Base-by-base conservation (phyloP, 2,888 invertebrate species). In the Agonopterix subpropinquella region DNA sequence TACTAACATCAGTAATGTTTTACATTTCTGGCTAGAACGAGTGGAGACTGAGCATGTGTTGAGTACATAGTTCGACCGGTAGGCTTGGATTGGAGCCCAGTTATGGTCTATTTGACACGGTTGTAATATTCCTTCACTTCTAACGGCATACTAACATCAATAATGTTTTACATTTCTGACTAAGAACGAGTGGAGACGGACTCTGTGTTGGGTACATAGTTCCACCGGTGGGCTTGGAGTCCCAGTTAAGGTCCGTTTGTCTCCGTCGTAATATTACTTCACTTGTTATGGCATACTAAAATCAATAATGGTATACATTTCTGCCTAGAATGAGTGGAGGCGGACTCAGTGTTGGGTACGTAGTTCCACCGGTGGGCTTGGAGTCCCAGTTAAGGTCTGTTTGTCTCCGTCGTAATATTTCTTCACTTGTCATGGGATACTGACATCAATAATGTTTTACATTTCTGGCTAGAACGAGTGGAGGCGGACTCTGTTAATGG, bases 71-170 rank as follows among this genome's bases (percentile, higher is more conserved):
- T 15, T 15, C 15, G 2, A 15, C 15, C 2, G 2, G 15, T 15
- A 2, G 2, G 15, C 15, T 15, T 2, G n/a, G n/a, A n/a, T n/a
- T n/a, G 15, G 15, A 15, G 15, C 2, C 15, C 15, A 15, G 15
- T 15, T 15, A 15, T 15, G 15, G 2, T 15, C 70, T 70, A n/a
- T 77, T 68, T 45, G 11, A 35, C 35, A 13, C 55, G 43, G 43
- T 13, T 11, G 41, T 46, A 47, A 52, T 49, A 64, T 61, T 28
- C 62, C 62, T 57, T 72, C 67, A 73, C 73, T 73, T 72, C 84
- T 82, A 87, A 87, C 87, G n/a, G 77, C 71, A 87, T 84, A 62
- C 71, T 67, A 69, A 72, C 85, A 88, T 88, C 85, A 87, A 87
- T 86, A 81, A 81, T 67, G 63, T 68, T 75, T 69, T 67, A 69